Evolutionary conservation across 2,113 vertebrate genomes (phyloP).

Genomic region (Barbus barbus): DNA sequence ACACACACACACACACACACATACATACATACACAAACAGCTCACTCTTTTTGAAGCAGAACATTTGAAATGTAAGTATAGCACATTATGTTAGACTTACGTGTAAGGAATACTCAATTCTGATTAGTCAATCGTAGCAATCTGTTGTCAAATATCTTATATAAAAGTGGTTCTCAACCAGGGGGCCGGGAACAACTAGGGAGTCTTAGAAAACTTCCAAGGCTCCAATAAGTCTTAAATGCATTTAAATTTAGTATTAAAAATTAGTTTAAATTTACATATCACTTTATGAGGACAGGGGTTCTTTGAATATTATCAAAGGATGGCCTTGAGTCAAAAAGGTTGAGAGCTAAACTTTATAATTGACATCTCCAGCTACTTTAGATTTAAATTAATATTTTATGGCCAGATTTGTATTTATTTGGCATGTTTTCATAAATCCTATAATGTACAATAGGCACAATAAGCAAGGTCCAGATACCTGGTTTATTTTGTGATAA

Average conservation of each 20-base stretch:
- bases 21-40: too few species aligned
- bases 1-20: too few species aligned
- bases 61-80: neutral
- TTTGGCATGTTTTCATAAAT: neutral
- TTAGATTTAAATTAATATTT: neutral
- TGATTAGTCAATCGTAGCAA: too few species aligned
- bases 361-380: neutral
- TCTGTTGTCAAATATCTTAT: neutral
- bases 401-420: neutral
- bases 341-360: neutral
- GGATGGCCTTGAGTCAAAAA: neutral
- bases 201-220: too few species aligned
- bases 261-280: too few species aligned
- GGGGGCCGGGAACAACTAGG: too few species aligned
- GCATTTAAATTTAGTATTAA: too few species aligned
- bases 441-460: neutral
- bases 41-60: neutral
- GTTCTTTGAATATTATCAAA: neutral
- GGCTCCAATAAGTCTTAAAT: too few species aligned
- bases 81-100: neutral
- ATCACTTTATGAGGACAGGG: too few species aligned
- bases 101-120: neutral
- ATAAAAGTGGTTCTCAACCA: neutral
- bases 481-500: neutral
- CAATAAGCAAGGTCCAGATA: neutral